Percentiles rank a stretch among this genome's conserved stretches.
These are phyloP conservation scores for Ochropleura leucogaster DNA, from an alignment of 2,888 invertebrate species.

Conservation along the genomic window DNA sequence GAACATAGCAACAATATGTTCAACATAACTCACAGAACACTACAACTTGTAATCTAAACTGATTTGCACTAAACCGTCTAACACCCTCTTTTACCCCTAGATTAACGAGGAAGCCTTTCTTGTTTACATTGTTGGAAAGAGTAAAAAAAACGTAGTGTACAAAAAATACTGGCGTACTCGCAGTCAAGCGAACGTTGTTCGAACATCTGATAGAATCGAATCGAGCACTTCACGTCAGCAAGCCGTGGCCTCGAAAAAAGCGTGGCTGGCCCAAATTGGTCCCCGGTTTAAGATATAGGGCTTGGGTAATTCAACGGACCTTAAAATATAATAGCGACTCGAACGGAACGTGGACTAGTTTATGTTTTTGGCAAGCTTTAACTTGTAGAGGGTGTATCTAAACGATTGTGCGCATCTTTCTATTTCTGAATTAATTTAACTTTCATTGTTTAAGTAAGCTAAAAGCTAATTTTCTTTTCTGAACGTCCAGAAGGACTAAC, in stretches of 20 bases:
- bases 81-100: constrained; percentile 21
- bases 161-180: constrained; percentile 61
- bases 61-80: constrained; percentile 34
- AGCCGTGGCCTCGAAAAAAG: constrained; percentile 60
- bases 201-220: constrained; percentile 80
- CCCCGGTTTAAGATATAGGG: background rate
- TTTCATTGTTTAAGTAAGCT: background rate
- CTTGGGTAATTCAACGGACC: background rate
- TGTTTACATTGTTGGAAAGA: constrained; percentile 57
- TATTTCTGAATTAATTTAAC: background rate
- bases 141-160: constrained; percentile 38
- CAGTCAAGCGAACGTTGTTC: constrained; percentile 61
- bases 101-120: constrained; percentile 46
- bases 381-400: background rate
- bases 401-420: background rate
- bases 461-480: background rate
- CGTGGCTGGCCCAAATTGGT: constrained; percentile 43
- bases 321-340: background rate
- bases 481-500: background rate
- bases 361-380: background rate
- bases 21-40: background rate
- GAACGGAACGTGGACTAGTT: background rate
- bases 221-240: constrained; percentile 78
- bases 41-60: constrained; percentile 38
- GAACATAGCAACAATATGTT: background rate